Evolutionary conservation across 1,140 invertebrate species (phyloP), one percentile per base, ranked within the genome.

Genomic region (Onthophagus taurus): DNA sequence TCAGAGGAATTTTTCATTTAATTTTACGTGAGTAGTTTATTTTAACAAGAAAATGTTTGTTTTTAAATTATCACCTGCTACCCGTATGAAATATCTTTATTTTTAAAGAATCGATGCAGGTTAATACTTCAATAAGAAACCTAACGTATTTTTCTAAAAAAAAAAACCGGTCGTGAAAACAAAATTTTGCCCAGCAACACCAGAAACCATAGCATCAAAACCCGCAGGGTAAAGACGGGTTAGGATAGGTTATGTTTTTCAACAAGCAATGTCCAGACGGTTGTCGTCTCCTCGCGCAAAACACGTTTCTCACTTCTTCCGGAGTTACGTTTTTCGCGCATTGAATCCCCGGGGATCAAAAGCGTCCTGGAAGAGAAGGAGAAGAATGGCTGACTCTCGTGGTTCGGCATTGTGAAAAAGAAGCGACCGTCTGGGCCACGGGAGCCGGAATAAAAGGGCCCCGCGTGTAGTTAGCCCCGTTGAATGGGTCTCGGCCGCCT

Each of bases 361-460:
- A n/a, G n/a, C n/a, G n/a, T n/a, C n/a, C n/a, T n/a, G n/a, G n/a
- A n/a, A n/a, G n/a, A n/a, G n/a, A n/a, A n/a, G n/a, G n/a, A 37
- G 35, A n/a, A 16, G 35, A 37, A 37, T 37, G 35, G 35, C 24
- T 37, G 35, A 21, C 35, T 37, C 24, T 18, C 35, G 35, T 37
- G 19, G n/a, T n/a, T n/a, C n/a, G n/a, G n/a, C n/a, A n/a, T n/a
- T n/a, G n/a, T n/a, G n/a, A n/a, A n/a, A n/a, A n/a, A n/a, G n/a
- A n/a, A n/a, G n/a, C n/a, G 35, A 21, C 24, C 35, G 35, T 37
- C 35, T 37, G 35, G 35, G 20, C 35, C 24, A 18, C 19, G 24
- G 35, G 9, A 37, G 6, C 20, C 24, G 19, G 24, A 37, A 37
- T 37, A 21, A 37, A 37, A 37, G 35, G 35, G 13, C 35, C n/a